phyloP scores from a whole-genome alignment of 1,140 invertebrate species.

The Calliopsis andreniformis region DNA sequence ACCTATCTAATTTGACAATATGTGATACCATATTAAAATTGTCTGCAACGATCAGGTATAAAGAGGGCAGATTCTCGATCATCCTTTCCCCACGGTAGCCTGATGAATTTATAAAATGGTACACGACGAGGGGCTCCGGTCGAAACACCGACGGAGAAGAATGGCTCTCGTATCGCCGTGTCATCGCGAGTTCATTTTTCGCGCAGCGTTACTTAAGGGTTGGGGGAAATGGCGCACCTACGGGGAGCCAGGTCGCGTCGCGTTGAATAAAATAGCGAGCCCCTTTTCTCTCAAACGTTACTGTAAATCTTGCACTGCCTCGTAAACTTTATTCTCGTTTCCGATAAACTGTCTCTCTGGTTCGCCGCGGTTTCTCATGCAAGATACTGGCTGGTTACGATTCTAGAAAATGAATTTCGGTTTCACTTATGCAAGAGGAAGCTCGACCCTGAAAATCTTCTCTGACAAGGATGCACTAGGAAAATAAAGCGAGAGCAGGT shows the following conservation, averaged over 20 bases:
- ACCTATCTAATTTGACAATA: no score
- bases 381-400: no score
- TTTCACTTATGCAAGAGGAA: no score
- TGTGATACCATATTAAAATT: not conserved
- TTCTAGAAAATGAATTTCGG: no score
- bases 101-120: conserved; percentile 70
- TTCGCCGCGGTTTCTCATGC: not conserved
- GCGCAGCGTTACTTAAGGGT: conserved; percentile 46
- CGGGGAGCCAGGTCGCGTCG: not conserved
- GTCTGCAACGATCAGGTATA: conserved; percentile 15
- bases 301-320: not conserved
- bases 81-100: conserved; percentile 35
- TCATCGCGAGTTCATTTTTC: conserved; percentile 69
- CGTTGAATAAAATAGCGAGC: conserved; percentile 5
- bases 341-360: not conserved
- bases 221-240: conserved; percentile 11
- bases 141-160: conserved; percentile 47
- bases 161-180: conserved; percentile 54
- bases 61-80: conserved; percentile 38
- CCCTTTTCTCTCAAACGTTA: not conserved
- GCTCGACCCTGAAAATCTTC: no score
- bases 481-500: no score
- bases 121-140: conserved; percentile 6
- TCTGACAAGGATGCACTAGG: no score
- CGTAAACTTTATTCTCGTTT: not conserved